Evolutionary conservation across 1,140 invertebrate genomes (phyloP).

Genomic region (Delia radicum): DNA sequence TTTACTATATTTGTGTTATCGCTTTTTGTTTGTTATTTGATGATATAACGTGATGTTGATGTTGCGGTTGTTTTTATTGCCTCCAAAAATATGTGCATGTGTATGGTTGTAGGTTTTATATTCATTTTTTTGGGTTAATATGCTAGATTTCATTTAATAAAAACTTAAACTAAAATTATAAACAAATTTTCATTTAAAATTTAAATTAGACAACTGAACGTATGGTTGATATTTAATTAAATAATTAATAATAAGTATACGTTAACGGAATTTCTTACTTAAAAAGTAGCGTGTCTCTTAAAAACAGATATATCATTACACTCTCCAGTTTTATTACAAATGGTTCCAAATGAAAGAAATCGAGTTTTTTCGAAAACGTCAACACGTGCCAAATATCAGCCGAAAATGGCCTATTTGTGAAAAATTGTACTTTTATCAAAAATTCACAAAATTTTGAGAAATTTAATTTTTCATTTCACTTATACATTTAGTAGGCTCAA

Average conservation of each 20-base stretch:
- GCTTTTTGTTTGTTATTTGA: background rate
- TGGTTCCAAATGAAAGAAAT: too few relatives aligned
- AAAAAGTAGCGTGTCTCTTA: too few relatives aligned
- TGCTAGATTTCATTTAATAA: background rate
- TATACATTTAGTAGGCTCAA: too few relatives aligned
- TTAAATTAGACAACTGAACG: background rate
- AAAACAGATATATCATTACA: too few relatives aligned
- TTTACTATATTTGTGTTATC: background rate
- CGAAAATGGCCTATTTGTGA: too few relatives aligned
- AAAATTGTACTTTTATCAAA: too few relatives aligned
- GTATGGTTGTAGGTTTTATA: background rate
- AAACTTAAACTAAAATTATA: background rate
- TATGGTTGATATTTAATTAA: background rate
- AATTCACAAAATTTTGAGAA: too few relatives aligned
- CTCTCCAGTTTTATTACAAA: too few relatives aligned
- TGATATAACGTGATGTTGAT: background rate
- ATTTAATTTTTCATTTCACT: too few relatives aligned
- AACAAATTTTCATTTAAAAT: background rate
- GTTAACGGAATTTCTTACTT: too few relatives aligned
- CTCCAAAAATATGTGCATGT: background rate
- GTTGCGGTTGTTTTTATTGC: slow-evolving; percentile 1
- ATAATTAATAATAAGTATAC: background rate
- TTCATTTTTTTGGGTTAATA: background rate
- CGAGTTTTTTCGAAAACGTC: too few relatives aligned
- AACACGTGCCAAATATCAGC: too few relatives aligned